Percentiles rank a stretch among this genome's conserved stretches.
These are phyloP conservation scores for Idaea straminata DNA, from an alignment of 2,888 invertebrate genomes.

Conservation along the genomic window DNA sequence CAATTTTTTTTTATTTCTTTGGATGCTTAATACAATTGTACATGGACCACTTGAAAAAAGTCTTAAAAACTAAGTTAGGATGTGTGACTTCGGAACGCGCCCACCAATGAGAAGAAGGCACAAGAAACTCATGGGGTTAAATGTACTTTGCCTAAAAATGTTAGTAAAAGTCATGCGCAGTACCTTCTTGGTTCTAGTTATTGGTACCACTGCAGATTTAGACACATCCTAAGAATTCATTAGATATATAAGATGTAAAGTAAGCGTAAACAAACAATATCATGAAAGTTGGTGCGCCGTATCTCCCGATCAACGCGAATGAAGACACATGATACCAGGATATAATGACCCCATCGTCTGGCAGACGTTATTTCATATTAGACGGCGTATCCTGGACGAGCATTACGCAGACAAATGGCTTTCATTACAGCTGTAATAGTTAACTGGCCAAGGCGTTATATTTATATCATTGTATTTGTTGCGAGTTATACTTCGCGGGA, in stretches of 20 bases:
- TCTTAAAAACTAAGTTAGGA: too few species aligned
- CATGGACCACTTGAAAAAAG: too few species aligned
- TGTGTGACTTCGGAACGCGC: too few species aligned
- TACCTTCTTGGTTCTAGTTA: too few species aligned
- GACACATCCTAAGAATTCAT: not conserved
- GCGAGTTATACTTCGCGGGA: conserved; percentile 6
- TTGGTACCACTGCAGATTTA: too few species aligned
- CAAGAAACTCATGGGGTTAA: too few species aligned
- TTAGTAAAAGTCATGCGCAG: too few species aligned
- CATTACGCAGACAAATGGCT: conserved; percentile 68
- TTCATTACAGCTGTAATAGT: conserved; percentile 56
- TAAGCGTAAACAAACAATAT: conserved; percentile 3
- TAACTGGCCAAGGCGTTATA: conserved; percentile 33
- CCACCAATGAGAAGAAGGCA: too few species aligned
- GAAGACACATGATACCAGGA: conserved; percentile 51
- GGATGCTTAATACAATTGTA: too few species aligned
- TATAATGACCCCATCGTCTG: conserved; percentile 55
- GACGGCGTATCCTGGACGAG: conserved; percentile 59
- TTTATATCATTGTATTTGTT: conserved; percentile 9
- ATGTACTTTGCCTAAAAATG: too few species aligned
- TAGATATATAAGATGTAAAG: not conserved
- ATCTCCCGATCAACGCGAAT: conserved; percentile 64
- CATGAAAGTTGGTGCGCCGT: conserved; percentile 32
- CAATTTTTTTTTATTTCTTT: too few species aligned
- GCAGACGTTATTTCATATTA: conserved; percentile 68